Base-by-base conservation (phyloP, 2,113 vertebrate genomes). In the Elachura formosa region DNA sequence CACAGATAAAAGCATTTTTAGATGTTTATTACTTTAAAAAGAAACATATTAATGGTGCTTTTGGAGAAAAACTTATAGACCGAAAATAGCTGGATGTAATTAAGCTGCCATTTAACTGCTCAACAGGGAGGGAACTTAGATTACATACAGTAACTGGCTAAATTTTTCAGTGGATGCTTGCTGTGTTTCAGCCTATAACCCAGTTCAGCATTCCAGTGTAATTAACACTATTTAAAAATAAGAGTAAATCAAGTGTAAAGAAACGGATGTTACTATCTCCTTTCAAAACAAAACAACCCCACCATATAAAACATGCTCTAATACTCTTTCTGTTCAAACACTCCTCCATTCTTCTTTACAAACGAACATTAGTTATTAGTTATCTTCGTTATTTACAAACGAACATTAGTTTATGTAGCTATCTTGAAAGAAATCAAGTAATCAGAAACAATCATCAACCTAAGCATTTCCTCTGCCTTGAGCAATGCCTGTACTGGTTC, bases 401-500 rank as follows among this genome's bases (percentile, higher is more conserved):
- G 4, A 85, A 85, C 1, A 1, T 73, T 62, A 89, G 56, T 76
- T 59, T 96, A 74, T 72, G 80, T 23, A 87, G 87, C 75, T 83
- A 84, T 95, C 95, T 92, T 89, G 85, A 96, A 97, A 96, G 78
- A 93, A 91, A 94, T 84, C 64, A 33, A 88, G 69, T 75, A 83
- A 92, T 96, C 96, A 91, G 87, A 87, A 91, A 79, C 93, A 95
- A 95, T 93, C 84, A 87, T 75, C 85, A 81, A 62, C 48, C 74
- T 94, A 90, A 94, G 94, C 93, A 96, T 80, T 93, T 97, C 95
- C 95, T 96, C 75, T 66, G 81, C 91, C 96, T 75, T 90, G 72
- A 96, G 94, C 87, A 82, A 97, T 49, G 80, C 95, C 84, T 94
- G 87, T 91, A 85, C 81, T 85, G 69, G 66, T 87, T 96, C 90